Percentiles rank a stretch among this genome's conserved stretches.
Conservation (phyloP, 2,113 vertebrate genomes). For the Ancistrus triradiatus region DNA sequence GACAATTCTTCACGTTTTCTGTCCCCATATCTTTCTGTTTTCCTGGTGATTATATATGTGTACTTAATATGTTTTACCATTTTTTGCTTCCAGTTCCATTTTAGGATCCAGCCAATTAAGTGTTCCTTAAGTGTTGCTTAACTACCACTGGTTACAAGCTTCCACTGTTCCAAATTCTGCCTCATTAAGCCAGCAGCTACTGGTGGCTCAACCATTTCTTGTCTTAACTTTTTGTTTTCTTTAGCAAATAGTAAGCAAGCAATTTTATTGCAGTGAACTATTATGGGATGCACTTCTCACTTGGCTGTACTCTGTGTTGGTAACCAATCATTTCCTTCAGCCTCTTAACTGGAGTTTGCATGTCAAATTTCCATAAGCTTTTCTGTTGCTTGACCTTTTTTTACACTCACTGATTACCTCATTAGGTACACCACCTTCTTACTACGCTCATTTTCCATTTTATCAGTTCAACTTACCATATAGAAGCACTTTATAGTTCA, state of each 20-base stretch:
- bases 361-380: neutral
- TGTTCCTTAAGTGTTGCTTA: neutral
- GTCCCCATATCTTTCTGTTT: neutral
- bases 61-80: neutral
- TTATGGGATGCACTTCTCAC: neutral
- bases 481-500: too few species aligned
- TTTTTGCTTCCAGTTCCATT: slow-evolving; percentile 3
- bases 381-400: slow-evolving; percentile 6
- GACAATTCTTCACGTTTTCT: slow-evolving; percentile 28
- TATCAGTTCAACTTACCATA: too few species aligned
- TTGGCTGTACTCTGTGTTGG: neutral
- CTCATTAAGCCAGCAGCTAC: neutral
- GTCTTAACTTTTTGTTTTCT: too few species aligned
- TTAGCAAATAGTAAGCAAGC: too few species aligned
- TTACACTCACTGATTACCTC: too few species aligned
- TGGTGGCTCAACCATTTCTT: too few species aligned
- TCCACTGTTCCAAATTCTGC: neutral
- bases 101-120: neutral
- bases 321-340: neutral
- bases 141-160: slow-evolving; percentile 6
- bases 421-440: too few species aligned
- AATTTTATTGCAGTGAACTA: too few species aligned
- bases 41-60: neutral
- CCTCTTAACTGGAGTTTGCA: slow-evolving; percentile 12
- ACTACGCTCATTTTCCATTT: too few species aligned